Evolutionary conservation across 2,888 invertebrate genomes (phyloP), one percentile per base, ranked within the genome.

Genomic region (Pristionchus arcanus): DNA sequence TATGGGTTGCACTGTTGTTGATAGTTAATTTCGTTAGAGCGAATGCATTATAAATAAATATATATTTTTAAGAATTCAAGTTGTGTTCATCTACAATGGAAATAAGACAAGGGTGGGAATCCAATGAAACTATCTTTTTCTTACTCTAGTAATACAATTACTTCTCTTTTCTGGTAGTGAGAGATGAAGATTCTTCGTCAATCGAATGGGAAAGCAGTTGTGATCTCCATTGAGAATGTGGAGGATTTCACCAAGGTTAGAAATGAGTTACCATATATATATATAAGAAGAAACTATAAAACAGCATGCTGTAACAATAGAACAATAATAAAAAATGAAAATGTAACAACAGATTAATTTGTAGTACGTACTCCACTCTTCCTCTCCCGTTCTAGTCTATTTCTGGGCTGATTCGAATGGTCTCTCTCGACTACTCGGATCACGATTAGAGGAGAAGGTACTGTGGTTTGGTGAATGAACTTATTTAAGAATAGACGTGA

Each of bases 331-430:
- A n/a, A n/a, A n/a, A n/a, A n/a, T n/a, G n/a, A n/a, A n/a, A n/a
- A n/a, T 59, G 59, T 59, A 68, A 28, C 68, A 68, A 28, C 28
- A 11, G 68, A 2, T 68, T 25, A 7, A 68, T 42, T 53, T 81
- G 9, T n/a, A 81, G 31, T 68, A 91, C 90, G 91, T 92, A 2
- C 81, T 91, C 28, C 86, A 91, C 21, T 91, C 91, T 2, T 21
- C 91, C 31, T 88, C 90, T 2, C 93, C 93, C 37, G 93, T 94
- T 0, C 91, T 94, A 25, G 92, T 94, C 55, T 94, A 94, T 59
- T 94, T 94, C 87, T 93, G 93, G 90, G 94, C 94, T 5, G 92
- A 93, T 66, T 94, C 93, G 93, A 93, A 94, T 88, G 94, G 94
- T 0, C 94, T 94, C 21, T 94, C 94, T 89, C 91, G 92, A 84